Base-by-base conservation (phyloP, 2,888 invertebrate genomes). In the Campopleginae sp. region DNA sequence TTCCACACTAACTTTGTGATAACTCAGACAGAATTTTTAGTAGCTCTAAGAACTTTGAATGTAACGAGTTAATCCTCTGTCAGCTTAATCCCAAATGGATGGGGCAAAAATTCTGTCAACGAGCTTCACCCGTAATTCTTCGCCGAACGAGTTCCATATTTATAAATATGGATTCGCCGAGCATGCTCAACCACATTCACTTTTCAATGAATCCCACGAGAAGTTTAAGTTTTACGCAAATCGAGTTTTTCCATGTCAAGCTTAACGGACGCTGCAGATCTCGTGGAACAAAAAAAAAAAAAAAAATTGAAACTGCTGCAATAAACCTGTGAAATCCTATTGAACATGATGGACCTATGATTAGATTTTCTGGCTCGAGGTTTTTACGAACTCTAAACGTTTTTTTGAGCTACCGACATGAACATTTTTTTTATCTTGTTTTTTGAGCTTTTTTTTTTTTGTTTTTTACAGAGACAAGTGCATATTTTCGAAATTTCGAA, bases 231-330 rank as follows among this genome's bases (percentile, higher is more conserved):
- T 46, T 31, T 27, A 46, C 17, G 17, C 27, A 46, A 10, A 68
- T 68, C 27, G 68, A 27, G 8, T 68, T 68, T 68, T 68, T 46
- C 46, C 7, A 68, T 68, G 27, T 68, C 10, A n/a, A 27, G 46
- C 44, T 68, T 46, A 4, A 68, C 68, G 31, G 27, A 0, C 27
- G n/a, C 46, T 31, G n/a, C 19, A 68, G 17, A 27, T 27, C n/a
- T 27, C 17, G 5, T 17, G 27, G 0, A 68, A 68, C 46, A 68
- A n/a, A 65, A 65, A 17, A 2, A 33, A 44, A 14, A 31, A 61
- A 19, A 33, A 33, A 31, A 17, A 31, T 27, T 17, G 17, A 31
- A 31, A 23, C 4, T 68, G 14, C 17, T 27, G 2, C 23, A 68
- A n/a, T 27, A 68, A 27, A 14, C 12, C 58, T 0, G 5, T 27